Base-by-base conservation (phyloP, 2,797 vertebrate species). In the Rousettus madagascariensis region DNA sequence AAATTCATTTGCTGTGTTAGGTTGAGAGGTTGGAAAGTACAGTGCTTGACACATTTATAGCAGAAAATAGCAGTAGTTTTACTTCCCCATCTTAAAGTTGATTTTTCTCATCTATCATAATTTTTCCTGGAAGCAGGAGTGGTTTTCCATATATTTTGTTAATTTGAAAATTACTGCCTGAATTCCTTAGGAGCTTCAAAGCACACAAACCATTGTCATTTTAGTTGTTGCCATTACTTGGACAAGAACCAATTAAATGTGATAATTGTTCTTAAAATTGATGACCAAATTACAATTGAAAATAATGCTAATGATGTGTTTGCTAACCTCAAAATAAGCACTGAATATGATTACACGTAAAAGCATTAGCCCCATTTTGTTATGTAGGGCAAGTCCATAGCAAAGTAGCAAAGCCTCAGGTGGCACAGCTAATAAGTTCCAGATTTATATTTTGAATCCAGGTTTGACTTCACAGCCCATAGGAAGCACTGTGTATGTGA, bases 371-470 rank as follows among this genome's bases (percentile, higher is more conserved):
- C 38, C 36, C 26, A 77, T 51, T 57, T 68, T 89, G 46, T 38
- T 38, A 28, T 51, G 49, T 75, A 41, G 20, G 30, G 33, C 51
- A 90, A 49, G 7, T 68, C 30, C 24, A 59, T 30, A 26, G 43
- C 33, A 49, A 88, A 65, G 38, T 71, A 30, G 88, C 46, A 75
- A 85, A 94, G 30, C 33, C 46, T 36, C 74, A 63, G 41, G 57
- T 65, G 22, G 77, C 57, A 59, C 33, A 77, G 63, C 63, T 71
- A n/a, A 5, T 57, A 79, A 84, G 26, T 75, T 43, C 26, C 49
- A 49, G 57, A 78, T 69, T 83, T 68, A 69, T 65, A 91, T 75
- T 95, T 90, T 96, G 19, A 88, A 68, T 57, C 53, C 19, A 46
- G 33, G 11, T 59, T 43, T 22, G 33, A 86, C 20, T 71, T 28